phyloP scores from a whole-genome alignment of 2,797 vertebrate species.

The Helarctos malayanus region DNA sequence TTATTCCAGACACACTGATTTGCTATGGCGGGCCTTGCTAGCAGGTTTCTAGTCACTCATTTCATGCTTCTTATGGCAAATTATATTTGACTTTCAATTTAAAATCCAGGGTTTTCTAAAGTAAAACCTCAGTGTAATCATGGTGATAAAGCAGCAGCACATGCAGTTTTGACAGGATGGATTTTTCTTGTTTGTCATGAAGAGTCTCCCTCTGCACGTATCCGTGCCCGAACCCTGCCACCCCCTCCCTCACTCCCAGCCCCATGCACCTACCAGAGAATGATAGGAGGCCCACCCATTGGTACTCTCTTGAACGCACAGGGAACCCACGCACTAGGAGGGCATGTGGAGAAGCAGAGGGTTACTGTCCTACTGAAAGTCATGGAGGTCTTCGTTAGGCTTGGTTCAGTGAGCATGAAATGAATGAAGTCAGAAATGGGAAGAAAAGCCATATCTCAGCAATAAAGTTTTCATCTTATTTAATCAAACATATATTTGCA shows the following conservation, averaged over 20 bases:
- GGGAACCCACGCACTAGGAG: not conserved
- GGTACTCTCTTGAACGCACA: constrained; percentile 40
- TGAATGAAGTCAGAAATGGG: constrained; percentile 72
- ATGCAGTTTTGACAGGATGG: constrained; percentile 86
- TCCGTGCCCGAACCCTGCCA: not conserved
- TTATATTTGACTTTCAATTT: constrained; percentile 91
- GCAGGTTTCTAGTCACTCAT: constrained; percentile 87
- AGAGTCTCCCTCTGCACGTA: not conserved
- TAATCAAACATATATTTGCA: constrained; percentile 78
- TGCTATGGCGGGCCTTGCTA: constrained; percentile 82
- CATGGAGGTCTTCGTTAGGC: constrained; percentile 65
- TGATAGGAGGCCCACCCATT: not conserved
- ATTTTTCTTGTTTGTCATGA: constrained; percentile 86
- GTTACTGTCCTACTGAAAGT: constrained; percentile 37
- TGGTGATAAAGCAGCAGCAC: constrained; percentile 88
- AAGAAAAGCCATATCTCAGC: constrained; percentile 78
- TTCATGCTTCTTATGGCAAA: constrained; percentile 88
- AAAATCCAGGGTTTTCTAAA: constrained; percentile 89
- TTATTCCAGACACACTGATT: constrained; percentile 87
- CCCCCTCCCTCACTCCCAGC: no score
- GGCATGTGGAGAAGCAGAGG: not conserved
- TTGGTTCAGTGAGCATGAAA: constrained; percentile 75
- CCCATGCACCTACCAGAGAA: not conserved
- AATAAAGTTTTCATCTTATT: constrained; percentile 84
- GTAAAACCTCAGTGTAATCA: constrained; percentile 88